Evolutionary conservation across 1,140 invertebrate species (phyloP).

Genomic region (Chrysoperla carnea): DNA sequence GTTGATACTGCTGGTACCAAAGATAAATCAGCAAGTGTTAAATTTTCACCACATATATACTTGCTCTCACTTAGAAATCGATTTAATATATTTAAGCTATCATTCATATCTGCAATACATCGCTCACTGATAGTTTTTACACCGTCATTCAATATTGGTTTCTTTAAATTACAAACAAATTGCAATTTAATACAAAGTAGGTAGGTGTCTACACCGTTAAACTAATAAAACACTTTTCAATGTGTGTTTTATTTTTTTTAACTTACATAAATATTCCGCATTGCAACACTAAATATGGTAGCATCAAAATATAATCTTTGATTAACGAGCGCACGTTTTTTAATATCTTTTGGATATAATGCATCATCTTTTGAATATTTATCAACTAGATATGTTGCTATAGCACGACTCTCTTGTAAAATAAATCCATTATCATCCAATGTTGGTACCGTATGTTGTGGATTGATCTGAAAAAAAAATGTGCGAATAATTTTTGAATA

Average conservation of each 20-base stretch:
- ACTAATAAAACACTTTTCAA: background rate
- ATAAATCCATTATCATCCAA: constrained; percentile 14
- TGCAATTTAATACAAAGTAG: background rate
- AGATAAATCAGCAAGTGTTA: constrained; percentile 33
- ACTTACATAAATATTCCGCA: constrained; percentile 15
- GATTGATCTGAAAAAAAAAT: constrained; percentile 23
- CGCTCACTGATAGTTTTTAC: constrained; percentile 8
- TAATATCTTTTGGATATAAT: constrained; percentile 28
- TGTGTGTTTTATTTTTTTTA: background rate
- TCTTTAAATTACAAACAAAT: constrained; percentile 12
- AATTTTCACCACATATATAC: constrained; percentile 22
- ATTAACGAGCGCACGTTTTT: constrained; percentile 25
- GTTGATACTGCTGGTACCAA: constrained; percentile 12
- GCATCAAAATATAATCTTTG: constrained; percentile 26
- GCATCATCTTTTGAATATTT: constrained; percentile 27
- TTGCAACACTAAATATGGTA: constrained; percentile 21
- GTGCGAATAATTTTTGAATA: constrained; percentile 9
- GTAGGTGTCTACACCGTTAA: background rate
- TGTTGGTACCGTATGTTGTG: constrained; percentile 11
- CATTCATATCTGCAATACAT: constrained; percentile 15
- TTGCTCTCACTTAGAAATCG: constrained; percentile 16
- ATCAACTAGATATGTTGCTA: constrained; percentile 27
- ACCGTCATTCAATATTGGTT: constrained; percentile 12
- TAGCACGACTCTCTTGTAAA: constrained; percentile 18
- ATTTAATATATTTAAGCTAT: constrained; percentile 20